These are phyloP conservation scores for Sakesphorus luctuosus DNA, from an alignment of 2,113 vertebrate species.

Conservation along the genomic window DNA sequence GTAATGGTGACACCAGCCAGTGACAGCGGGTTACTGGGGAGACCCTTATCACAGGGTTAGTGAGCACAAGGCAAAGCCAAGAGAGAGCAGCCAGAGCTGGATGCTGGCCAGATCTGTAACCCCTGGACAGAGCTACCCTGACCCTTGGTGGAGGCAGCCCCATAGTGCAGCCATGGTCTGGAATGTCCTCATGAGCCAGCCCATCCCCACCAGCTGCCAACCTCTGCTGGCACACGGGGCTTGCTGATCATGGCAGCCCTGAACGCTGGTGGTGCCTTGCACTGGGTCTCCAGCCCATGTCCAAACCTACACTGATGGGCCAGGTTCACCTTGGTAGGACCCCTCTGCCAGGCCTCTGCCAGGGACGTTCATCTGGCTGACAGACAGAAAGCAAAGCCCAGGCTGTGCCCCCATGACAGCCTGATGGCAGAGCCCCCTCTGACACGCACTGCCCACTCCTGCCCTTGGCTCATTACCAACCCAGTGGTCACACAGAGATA, in stretches of 20 bases:
- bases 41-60: rapidly evolving
- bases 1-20: neutral
- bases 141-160: neutral
- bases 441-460: neutral
- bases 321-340: neutral
- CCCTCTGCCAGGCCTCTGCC: too few species aligned
- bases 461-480: neutral
- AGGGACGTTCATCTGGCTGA: rapidly evolving
- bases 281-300: too few species aligned
- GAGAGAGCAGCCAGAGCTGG: neutral
- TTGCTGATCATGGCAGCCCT: rapidly evolving
- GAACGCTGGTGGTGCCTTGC: rapidly evolving
- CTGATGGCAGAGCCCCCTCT: neutral
- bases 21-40: neutral
- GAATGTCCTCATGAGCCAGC: neutral
- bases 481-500: neutral
- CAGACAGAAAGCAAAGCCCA: neutral
- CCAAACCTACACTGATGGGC: neutral
- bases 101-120: neutral
- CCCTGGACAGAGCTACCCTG: neutral
- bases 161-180: neutral
- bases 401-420: neutral
- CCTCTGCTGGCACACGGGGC: neutral
- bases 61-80: neutral
- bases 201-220: rapidly evolving